These are phyloP conservation scores for Hirtodrosophila trivittata DNA, from an alignment of 2,888 invertebrate species.

Conservation along the genomic window DNA sequence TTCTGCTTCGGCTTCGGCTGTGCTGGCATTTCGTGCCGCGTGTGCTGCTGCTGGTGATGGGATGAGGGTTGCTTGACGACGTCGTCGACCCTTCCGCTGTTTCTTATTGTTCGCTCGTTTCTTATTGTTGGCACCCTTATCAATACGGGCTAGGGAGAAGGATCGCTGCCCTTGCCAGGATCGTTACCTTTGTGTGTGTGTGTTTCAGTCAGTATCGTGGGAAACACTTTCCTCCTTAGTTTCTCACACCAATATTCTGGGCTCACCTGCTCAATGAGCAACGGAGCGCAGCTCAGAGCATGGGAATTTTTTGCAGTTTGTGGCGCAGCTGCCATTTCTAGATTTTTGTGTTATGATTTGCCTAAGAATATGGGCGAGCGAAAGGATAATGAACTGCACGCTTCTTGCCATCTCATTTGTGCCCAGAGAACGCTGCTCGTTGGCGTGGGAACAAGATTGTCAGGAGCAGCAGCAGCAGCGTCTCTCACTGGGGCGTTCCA, in stretches of 20 bases:
- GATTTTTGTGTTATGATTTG: conserved; percentile 79
- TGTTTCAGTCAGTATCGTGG: conserved; percentile 77
- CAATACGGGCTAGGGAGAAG: conserved; percentile 68
- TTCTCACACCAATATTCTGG: conserved; percentile 82
- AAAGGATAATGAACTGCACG: conserved; percentile 74
- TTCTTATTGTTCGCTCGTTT: conserved; percentile 72
- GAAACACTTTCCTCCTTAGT: conserved; percentile 83
- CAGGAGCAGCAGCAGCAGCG: conserved; percentile 23
- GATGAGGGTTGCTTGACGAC: conserved; percentile 65
- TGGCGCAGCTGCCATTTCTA: conserved; percentile 73
- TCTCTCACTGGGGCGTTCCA: conserved; percentile 57
- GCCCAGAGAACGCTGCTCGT: conserved; percentile 21
- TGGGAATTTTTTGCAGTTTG: conserved; percentile 76
- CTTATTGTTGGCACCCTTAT: conserved; percentile 78
- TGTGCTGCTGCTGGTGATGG: conserved; percentile 61
- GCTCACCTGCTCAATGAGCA: conserved; percentile 82
- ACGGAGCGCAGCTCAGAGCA: conserved; percentile 52
- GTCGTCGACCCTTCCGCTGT: conserved; percentile 66
- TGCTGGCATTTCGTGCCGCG: conserved; percentile 63
- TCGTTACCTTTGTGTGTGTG: conserved; percentile 45
- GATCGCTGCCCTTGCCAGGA: conserved; percentile 67
- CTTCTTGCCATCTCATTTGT: conserved; percentile 61
- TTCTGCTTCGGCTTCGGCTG: conserved; percentile 30
- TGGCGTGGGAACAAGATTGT: conserved; percentile 65
- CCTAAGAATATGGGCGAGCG: conserved; percentile 45